Evolutionary conservation across 2,888 invertebrate genomes (phyloP), one percentile per base, ranked within the genome.

Genomic region (Drosophila tripunctata): DNA sequence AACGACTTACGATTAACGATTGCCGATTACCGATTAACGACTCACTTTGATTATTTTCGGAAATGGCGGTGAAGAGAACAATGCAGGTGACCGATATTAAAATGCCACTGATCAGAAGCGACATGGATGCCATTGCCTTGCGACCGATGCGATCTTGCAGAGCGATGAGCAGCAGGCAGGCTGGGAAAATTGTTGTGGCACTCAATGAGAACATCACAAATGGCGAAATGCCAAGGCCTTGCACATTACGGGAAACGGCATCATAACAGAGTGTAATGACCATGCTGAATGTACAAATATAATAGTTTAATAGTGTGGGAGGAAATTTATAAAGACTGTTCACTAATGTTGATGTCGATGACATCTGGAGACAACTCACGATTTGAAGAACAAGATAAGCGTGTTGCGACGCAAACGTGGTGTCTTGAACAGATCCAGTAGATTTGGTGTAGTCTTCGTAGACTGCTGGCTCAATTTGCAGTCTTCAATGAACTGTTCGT

Each of bases 261-360:
- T 93, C 93, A 77, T 93, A 93, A 78, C 93, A 93, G 21, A 93
- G 89, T 12, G 93, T 93, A 85, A 93, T 92, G 24, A 93, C 93
- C 93, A 93, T 93, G 58, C 93, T 93, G 58, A 27, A n/a, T n/a
- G n/a, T n/a, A n/a, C n/a, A n/a, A n/a, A n/a, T n/a, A n/a, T n/a
- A n/a, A n/a, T n/a, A n/a, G 74, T 24, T 54, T 47, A 48, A 24
- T 12, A 12, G 31, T 35, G 40, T n/a, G 69, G 36, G 27, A 22
- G 14, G 17, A 55, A 7, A 43, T 5, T 41, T 12, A 10, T 27
- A 27, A n/a, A 56, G 41, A 38, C 31, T 15, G 10, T 15, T 14
- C 2, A 10, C 22, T 12, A 47, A 21, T 24, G 22, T 35, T 30
- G 2, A 19, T n/a, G 30, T n/a, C 15, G 7, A 27, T 19, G 31